Evolutionary conservation across 2,888 invertebrate genomes (phyloP), one percentile per base, ranked within the genome.

Genomic region (Cryptus armator): DNA sequence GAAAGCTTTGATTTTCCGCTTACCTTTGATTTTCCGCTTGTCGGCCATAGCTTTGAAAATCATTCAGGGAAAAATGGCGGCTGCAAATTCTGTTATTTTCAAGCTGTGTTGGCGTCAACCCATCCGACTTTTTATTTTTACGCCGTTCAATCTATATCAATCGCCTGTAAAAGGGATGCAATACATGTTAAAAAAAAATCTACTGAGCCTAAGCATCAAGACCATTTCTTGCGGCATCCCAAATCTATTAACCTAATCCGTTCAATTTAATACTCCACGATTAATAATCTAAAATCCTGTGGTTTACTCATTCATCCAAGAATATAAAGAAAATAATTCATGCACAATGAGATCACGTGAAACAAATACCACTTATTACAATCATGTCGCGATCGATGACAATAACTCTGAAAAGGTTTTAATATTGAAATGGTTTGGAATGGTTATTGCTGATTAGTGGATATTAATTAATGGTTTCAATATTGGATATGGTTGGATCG

Each of bases 21-120:
- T 72, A 56, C 72, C 72, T 44, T 72, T 72, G 5, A 44, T 56
- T 72, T 72, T 72, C 43, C 72, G 72, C 59, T 72, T 72, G 24
- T 16, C 53, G 53, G 19, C 59, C 72, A 14, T 72, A 71, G 56
- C 43, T 71, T 43, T 56, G 16, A 43, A 56, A 56, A 71, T 71
- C 71, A 71, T 56, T 37, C 19, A 43, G 56, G 37, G 56, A 71
- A 71, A 71, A 71, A 24, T 71, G 56, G 51, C 12, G 53, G 44
- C 56, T 56, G 71, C 71, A 56, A 71, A 68, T 37, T 56, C 71
- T 37, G 56, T 56, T n/a, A 71, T 71, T 71, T 56, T 56, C 43
- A 14, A 56, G 43, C 56, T 56, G 43, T 12, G 19, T 12, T 12
- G 43, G 56, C 32, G 71, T 19, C 16, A 71, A 16, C 37, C 19